Base-by-base conservation (phyloP, 2,113 vertebrate species). In the Phalacrocorax pelagicus region DNA sequence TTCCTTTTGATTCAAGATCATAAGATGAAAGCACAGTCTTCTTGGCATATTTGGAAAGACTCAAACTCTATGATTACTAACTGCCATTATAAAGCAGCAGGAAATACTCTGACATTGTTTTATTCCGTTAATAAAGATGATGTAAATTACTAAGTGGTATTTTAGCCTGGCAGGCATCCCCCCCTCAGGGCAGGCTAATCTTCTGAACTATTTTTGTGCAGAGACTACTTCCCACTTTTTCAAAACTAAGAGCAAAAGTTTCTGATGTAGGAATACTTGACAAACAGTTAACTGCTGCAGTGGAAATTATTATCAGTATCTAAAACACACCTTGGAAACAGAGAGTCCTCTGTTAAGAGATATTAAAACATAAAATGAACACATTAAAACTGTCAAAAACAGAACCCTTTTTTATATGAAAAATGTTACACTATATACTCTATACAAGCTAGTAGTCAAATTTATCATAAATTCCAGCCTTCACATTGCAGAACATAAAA, bases 81-180 rank as follows among this genome's bases (percentile, higher is more conserved):
- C 62, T 94, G 59, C 72, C 72, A 46, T 81, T 36, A 96, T 30
- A 49, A 80, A 96, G 51, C 82, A 95, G 78, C 62, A 97, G 77
- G n/a, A 93, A 96, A 94, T 75, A 88, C 57, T 86, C 49, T 88
- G 36, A 46, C 24, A 90, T 34, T 81, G 12, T 70, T 78, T 92
- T 61, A 57, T 47, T 79, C 47, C 6, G 4, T 85, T 83, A 90
- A 74, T 51, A 65, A 90, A 82, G 6, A 66, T 9, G 1, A 65
- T 23, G 36, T 29, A 73, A 91, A 86, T 71, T 47, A 88, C 36
- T 17, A 20, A 74, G 10, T 21, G 6, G 14, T 66, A 27, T 59
- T 81, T 95, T 81, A 84, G 49, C 51, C 61, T 89, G 24, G n/a
- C 52, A 89, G 22, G 20, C 13, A 92, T 30, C 30, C 12, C 44